Conservation (phyloP, 2,797 vertebrate genomes). For the Onychomys torridus region DNA sequence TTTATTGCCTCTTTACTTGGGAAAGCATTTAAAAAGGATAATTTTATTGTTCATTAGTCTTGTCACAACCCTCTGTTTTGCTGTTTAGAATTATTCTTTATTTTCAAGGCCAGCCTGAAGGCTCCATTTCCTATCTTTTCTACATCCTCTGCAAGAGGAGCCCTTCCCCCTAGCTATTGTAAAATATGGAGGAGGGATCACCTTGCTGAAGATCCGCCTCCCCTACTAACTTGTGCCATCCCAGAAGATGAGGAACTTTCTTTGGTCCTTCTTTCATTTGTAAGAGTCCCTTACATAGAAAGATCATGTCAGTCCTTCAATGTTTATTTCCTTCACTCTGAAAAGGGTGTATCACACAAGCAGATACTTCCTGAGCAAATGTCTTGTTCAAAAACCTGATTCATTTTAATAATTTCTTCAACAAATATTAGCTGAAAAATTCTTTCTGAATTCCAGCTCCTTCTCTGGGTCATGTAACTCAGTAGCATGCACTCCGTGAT, state of each 20-base stretch:
- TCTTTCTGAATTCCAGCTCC: conserved; percentile 26
- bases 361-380: background rate
- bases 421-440: background rate
- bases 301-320: background rate
- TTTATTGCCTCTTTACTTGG: background rate
- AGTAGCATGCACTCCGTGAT: background rate
- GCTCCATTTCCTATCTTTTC: background rate
- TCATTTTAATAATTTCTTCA: conserved; percentile 42
- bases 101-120: background rate
- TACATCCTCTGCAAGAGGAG: background rate
- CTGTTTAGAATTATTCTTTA: background rate
- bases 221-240: background rate
- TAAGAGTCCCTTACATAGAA: background rate
- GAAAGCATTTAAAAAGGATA: background rate
- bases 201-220: background rate
- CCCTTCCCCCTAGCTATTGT: background rate
- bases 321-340: conserved; percentile 32
- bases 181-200: background rate
- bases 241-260: background rate
- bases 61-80: background rate
- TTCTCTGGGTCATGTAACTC: background rate
- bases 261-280: background rate
- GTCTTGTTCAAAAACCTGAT: conserved; percentile 32
- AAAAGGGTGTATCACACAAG: background rate
- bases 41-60: background rate